phyloP scores from a whole-genome alignment of 2,888 invertebrate genomes.

The Himalopsyche anomala region DNA sequence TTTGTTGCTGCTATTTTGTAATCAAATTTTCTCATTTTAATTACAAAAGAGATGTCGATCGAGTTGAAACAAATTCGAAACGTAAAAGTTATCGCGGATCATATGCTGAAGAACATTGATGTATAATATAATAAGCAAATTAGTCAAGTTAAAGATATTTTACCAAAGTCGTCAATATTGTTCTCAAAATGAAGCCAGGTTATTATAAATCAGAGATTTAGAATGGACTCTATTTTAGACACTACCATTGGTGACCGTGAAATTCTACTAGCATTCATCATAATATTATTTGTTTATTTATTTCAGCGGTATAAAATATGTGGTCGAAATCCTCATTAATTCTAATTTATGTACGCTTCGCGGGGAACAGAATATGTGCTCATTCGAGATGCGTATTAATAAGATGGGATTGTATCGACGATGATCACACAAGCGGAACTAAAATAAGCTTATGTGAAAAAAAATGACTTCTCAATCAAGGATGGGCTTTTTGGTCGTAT shows the following conservation, averaged over 20 bases:
- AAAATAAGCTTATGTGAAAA: not conserved
- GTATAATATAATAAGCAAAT: too few species aligned
- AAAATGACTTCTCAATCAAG: not conserved
- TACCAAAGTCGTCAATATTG: too few species aligned
- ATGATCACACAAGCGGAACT: not conserved
- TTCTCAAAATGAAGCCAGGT: too few species aligned
- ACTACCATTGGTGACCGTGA: conserved; percentile 50
- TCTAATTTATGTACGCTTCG: conserved; percentile 54
- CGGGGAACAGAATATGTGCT: conserved; percentile 23
- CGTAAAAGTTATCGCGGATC: too few species aligned
- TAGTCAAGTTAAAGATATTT: too few species aligned
- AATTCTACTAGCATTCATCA: conserved; percentile 51
- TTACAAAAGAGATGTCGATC: too few species aligned
- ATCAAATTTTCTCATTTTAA: too few species aligned
- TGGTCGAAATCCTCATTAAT: conserved; percentile 54
- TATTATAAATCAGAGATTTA: not conserved
- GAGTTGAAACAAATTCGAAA: too few species aligned
- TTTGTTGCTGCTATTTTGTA: too few species aligned
- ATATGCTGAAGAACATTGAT: too few species aligned
- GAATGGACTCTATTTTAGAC: not conserved
- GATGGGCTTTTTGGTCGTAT: not conserved
- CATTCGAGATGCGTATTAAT: not conserved
- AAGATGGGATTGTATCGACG: not conserved
- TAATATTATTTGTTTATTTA: conserved; percentile 48
- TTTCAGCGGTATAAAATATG: conserved; percentile 51